Base-by-base conservation (phyloP, 2,113 vertebrate genomes). In the Tyrannus savana region DNA sequence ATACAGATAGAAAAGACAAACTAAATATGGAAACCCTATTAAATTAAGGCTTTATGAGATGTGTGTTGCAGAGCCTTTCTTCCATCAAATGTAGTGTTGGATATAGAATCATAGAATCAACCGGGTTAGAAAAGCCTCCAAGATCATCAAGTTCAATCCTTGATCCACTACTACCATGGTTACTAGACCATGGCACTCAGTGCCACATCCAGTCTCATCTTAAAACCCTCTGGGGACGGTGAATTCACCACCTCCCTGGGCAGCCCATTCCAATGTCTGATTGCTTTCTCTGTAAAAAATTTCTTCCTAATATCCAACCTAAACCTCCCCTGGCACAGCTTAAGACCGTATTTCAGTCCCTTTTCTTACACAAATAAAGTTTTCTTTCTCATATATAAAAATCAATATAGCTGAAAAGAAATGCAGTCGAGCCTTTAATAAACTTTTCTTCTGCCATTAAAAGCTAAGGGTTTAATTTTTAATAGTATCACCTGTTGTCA, bases 341-440 rank as follows among this genome's bases (percentile, higher is more conserved):
- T 50, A 50, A 27, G 25, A 50, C 49, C 3, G 4, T 50, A 60
- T 89, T 87, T 94, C 77, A 58, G 12, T 84, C 47, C 7, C 12
- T 89, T 88, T 90, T 83, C 46, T 75, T 93, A 84, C 2, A 95
- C 27, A 68, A 95, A 68, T 63, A 84, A 72, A 71, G 35, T 56
- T 87, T 94, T 69, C 63, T 88, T 73, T 89, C 47, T 92, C 31
- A 35, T 56, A 64, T 49, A 41, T 46, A 89, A 84, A 89, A 89
- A 91, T 95, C 60, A 72, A 60, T 95, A 53, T 24, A 56, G 24
- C 63, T 89, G 37, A 91, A 89, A 92, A 89, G 74, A 90, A 90
- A 69, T 63, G 52, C 55, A 59, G n/a, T 67, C 5, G 2, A 84
- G 19, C 56, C 53, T 89, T 94, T 73, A 92, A 30, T 84, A 96